Base-by-base conservation (phyloP, 1,140 invertebrate genomes). In the Adoxophyes honmai region DNA sequence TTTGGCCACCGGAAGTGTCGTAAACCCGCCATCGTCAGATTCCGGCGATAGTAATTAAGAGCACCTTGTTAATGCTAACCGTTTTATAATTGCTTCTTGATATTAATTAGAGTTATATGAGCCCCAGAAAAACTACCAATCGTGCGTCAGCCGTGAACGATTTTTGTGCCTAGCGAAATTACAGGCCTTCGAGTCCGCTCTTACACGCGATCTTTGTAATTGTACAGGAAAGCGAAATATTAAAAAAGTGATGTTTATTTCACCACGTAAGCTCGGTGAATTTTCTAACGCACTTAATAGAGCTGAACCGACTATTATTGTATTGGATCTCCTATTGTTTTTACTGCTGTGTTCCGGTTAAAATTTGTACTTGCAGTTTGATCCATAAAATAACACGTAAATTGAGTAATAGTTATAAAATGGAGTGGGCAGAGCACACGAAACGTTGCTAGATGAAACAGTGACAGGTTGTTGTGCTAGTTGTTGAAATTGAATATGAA, bases 21-120 rank as follows among this genome's bases (percentile, higher is more conserved):
- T 88, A 86, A 74, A 75, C 73, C 64, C 76, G 52, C 68, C 76
- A 77, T 59, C 68, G 68, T 66, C 75, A 75, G 78, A 81, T 79
- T 79, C 69, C 66, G 62, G 62, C 64, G 82, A 88, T 88, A 88
- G 78, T 74, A 68, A 81, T 77, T 76, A 81, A 77, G 76, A 64
- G 64, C 78, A 76, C 76, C 82, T 84, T 84, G 79, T 88, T 87
- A 84, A 78, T 78, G 60, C 78, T 81, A 83, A 84, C 75, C 70
- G 79, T 75, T 83, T 78, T 76, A 86, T 84, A 78, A 82, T 78
- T 70, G 69, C 68, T 65, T 60, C 66, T 72, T 72, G 66, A 78
- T 75, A 75, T 75, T 85, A 74, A 73, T 77, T 74, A 76, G 62
- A 57, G 7, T 66, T 69, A 63, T 37, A 66, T 55, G 51, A n/a